Conservation (phyloP, 2,113 vertebrate species). For the Corythornis cristatus region DNA sequence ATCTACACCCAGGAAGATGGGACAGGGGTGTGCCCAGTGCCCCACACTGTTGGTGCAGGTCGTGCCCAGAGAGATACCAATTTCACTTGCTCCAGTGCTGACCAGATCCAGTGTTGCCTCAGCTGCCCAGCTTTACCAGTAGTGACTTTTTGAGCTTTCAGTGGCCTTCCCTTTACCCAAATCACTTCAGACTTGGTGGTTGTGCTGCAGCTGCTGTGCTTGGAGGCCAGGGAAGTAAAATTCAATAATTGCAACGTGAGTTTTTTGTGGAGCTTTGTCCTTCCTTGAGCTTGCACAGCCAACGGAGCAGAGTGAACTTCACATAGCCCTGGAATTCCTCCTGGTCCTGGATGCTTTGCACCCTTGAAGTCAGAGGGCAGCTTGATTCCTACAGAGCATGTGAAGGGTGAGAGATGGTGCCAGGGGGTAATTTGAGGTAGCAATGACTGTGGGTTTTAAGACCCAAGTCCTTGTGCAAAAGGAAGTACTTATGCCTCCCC, state of each 20-base stretch:
- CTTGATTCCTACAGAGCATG: background rate
- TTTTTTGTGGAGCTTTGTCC: background rate
- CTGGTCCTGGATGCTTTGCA: background rate
- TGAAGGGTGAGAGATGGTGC: background rate
- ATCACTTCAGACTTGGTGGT: background rate
- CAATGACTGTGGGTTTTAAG: background rate
- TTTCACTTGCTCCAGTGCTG: background rate
- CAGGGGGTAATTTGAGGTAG: background rate
- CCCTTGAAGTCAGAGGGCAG: background rate
- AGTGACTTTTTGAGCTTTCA: background rate
- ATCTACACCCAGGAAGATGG: background rate
- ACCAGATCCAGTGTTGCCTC: background rate
- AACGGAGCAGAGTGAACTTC: background rate
- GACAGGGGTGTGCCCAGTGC: background rate
- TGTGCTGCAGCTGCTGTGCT: background rate
- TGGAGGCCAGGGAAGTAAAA: background rate
- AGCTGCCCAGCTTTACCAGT: background rate
- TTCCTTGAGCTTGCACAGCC: background rate
- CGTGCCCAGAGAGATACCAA: background rate
- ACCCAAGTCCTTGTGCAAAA: background rate
- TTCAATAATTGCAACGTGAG: background rate
- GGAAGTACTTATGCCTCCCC: fast-evolving
- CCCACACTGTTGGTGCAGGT: background rate
- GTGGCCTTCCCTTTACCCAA: background rate
- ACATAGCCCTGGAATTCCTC: background rate